Conservation (phyloP, 2,888 invertebrate genomes). For the Ischnura elegans region DNA sequence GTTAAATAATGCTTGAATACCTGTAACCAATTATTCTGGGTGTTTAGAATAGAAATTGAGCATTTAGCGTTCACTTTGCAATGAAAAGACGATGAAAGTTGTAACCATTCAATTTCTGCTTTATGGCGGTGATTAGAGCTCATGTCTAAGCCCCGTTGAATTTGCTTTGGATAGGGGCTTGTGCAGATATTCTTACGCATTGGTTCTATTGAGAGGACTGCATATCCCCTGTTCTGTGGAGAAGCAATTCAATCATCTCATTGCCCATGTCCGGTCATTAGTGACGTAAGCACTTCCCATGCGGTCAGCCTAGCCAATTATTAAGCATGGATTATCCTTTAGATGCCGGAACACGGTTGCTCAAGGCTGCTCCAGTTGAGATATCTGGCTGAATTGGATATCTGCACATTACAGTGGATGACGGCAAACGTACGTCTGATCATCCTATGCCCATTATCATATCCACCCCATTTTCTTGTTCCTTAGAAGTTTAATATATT, state of each 20-base stretch:
- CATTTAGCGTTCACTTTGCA: too few species aligned
- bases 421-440: background rate
- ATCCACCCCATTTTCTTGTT: background rate
- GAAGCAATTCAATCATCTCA: background rate
- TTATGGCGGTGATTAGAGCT: too few species aligned
- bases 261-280: background rate
- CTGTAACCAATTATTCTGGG: too few species aligned
- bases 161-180: too few species aligned
- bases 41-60: too few species aligned
- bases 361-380: background rate
- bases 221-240: too few species aligned
- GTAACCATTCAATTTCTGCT: too few species aligned
- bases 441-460: background rate
- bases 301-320: constrained; percentile 7
- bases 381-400: constrained; percentile 15
- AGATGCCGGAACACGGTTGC: background rate
- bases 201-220: too few species aligned
- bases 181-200: too few species aligned
- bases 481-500: background rate
- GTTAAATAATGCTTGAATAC: too few species aligned
- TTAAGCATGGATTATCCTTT: constrained; percentile 31
- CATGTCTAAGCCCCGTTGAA: too few species aligned
- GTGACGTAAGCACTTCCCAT: background rate
- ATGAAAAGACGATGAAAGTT: too few species aligned
- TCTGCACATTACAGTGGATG: background rate